Conservation (phyloP, 2,797 vertebrate genomes). For the Hemitrygon akajei region DNA sequence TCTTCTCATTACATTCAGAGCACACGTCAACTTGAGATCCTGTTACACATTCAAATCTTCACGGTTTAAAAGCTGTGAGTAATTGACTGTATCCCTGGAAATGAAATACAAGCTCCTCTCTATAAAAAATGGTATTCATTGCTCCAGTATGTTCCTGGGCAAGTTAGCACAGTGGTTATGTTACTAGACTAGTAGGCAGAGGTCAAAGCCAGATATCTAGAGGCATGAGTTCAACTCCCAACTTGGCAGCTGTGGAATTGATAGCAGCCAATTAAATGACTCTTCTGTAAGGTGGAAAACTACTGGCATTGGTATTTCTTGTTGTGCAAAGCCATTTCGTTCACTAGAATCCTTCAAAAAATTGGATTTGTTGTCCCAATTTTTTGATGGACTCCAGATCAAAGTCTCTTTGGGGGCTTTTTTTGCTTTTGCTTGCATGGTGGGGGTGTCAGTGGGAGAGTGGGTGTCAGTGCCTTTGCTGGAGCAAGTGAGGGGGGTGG, state of each 20-base stretch:
- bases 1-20: slow-evolving; percentile 31
- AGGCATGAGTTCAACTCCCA: neutral
- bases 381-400: too few species aligned
- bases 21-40: neutral
- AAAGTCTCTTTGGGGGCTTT: too few species aligned
- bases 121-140: neutral
- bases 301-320: too few species aligned
- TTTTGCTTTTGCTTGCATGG: too few species aligned
- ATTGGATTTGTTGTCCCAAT: too few species aligned
- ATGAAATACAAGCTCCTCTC: neutral
- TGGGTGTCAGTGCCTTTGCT: too few species aligned
- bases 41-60: slow-evolving; percentile 24
- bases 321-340: too few species aligned
- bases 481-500: too few species aligned
- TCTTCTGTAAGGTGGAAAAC: too few species aligned
- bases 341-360: too few species aligned
- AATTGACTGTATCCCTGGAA: slow-evolving; percentile 28
- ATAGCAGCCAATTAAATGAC: neutral
- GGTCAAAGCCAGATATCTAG: neutral
- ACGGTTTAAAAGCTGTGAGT: slow-evolving; percentile 17
- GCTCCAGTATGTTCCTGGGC: neutral
- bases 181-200: neutral
- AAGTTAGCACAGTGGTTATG: neutral
- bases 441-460: too few species aligned
- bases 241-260: neutral